A percentile compares a stretch with the other conserved stretches of the same genome.
Evolutionary conservation across 2,797 vertebrate genomes (phyloP).

Genomic region (Kryptopterus vitreolus): DNA sequence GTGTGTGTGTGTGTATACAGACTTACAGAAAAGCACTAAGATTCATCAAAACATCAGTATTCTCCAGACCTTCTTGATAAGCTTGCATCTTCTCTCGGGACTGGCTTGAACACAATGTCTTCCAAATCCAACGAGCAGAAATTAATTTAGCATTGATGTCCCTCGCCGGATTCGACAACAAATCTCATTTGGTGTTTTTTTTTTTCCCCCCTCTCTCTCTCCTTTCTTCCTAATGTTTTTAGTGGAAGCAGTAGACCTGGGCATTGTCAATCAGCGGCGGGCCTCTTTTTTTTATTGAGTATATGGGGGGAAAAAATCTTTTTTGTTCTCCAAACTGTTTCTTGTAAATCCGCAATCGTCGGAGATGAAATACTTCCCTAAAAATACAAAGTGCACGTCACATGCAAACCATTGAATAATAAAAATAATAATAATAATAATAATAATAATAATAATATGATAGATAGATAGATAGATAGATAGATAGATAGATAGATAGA

Average conservation of each 20-base stretch:
- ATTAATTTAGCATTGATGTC: conserved; percentile 65
- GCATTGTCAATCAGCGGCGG: conserved; percentile 81
- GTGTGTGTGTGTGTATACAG: not conserved
- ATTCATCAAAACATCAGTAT: conserved; percentile 22
- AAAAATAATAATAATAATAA: conserved; percentile 8
- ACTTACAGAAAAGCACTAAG: conserved; percentile 18
- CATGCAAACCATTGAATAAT: not conserved
- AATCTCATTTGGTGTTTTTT: conserved; percentile 73
- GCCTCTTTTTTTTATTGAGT: conserved; percentile 70
- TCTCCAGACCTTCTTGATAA: conserved; percentile 44
- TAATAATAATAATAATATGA: conserved; percentile 3
- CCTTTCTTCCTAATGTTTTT: conserved; percentile 63
- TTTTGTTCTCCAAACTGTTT: conserved; percentile 68
- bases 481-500: too few species aligned
- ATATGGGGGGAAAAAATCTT: conserved; percentile 60
- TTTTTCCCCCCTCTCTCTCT: conserved; percentile 26
- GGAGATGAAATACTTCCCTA: conserved; percentile 70
- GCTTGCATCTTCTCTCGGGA: conserved; percentile 39
- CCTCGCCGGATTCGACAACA: conserved; percentile 69
- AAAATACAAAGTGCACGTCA: not conserved
- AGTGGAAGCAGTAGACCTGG: conserved; percentile 69
- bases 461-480: too few species aligned
- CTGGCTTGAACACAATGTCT: conserved; percentile 36
- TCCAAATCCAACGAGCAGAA: conserved; percentile 57
- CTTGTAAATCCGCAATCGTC: conserved; percentile 73